Evolutionary conservation across 2,888 invertebrate genomes (phyloP).

Genomic region (Malthinus flaveolus): DNA sequence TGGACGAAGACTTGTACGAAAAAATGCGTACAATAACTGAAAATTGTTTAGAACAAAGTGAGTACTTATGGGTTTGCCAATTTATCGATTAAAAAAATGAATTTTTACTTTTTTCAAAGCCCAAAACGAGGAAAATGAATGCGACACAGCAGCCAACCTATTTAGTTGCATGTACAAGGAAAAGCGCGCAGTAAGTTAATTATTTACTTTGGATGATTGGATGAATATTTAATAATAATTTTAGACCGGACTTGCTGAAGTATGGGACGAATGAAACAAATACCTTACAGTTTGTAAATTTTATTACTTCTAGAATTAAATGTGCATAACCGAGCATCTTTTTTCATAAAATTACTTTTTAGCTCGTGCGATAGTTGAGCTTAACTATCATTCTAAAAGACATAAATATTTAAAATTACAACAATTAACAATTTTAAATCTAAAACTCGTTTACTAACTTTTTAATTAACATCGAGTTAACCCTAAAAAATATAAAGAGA

Average conservation of each 20-base stretch:
- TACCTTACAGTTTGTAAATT: no score
- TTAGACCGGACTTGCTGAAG: neutral
- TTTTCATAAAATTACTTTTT: no score
- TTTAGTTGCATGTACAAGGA: constrained; percentile 11
- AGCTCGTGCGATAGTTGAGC: no score
- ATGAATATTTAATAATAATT: neutral
- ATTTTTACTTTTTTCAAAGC: constrained; percentile 11
- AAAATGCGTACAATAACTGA: constrained; percentile 28
- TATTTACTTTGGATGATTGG: neutral
- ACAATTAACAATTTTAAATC: no score
- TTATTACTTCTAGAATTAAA: no score
- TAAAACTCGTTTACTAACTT: no score
- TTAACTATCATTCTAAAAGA: no score
- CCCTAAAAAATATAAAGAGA: no score
- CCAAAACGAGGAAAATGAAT: constrained; percentile 18
- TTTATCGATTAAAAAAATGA: constrained; percentile 6
- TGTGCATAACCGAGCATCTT: no score
- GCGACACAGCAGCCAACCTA: constrained; percentile 21
- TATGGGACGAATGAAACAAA: neutral
- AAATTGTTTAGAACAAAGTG: constrained; percentile 28
- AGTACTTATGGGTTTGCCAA: neutral
- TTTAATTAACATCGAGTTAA: no score
- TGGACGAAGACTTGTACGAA: constrained; percentile 26
- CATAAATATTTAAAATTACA: no score
- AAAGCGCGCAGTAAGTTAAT: constrained; percentile 2